Evolutionary conservation across 2,888 invertebrate genomes (phyloP).

Genomic region (Eulithis prunata): DNA sequence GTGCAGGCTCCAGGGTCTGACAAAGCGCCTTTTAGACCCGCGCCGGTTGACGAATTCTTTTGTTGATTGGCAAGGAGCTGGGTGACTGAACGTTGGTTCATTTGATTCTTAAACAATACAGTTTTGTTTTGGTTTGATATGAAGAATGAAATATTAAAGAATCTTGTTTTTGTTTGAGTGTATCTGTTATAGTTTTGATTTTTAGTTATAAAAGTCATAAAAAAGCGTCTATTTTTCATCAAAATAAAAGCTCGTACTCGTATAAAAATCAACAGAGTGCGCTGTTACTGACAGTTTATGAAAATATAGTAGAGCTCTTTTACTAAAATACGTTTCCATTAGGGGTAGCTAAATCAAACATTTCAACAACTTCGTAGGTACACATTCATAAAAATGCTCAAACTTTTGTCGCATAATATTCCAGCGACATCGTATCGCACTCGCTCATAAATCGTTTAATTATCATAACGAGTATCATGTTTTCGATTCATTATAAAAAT

Average conservation of each 20-base stretch:
- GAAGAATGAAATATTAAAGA: no score
- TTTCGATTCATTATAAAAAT: constrained; percentile 57
- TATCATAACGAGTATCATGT: constrained; percentile 42
- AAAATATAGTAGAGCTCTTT: constrained; percentile 9
- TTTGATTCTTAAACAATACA: neutral
- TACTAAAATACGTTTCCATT: constrained; percentile 5
- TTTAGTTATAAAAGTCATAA: neutral
- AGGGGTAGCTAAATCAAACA: constrained; percentile 18
- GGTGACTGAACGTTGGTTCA: constrained; percentile 1
- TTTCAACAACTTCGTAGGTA: constrained; percentile 15
- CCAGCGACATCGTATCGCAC: constrained; percentile 32
- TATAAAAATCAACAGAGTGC: neutral
- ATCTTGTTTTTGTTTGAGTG: no score
- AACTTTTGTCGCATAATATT: constrained; percentile 15
- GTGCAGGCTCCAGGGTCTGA: constrained; percentile 64
- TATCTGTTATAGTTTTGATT: no score
- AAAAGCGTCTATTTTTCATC: neutral
- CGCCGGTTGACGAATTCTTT: constrained; percentile 25
- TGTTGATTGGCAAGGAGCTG: constrained; percentile 14
- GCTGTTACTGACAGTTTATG: constrained; percentile 2
- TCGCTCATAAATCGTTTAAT: constrained; percentile 44
- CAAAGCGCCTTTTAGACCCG: constrained; percentile 49
- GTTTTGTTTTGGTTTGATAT: no score
- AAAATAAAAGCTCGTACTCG: constrained; percentile 1
- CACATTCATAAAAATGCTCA: constrained; percentile 19